phyloP scores from a whole-genome alignment of 1,140 invertebrate genomes.

The Subanguina moxae region DNA sequence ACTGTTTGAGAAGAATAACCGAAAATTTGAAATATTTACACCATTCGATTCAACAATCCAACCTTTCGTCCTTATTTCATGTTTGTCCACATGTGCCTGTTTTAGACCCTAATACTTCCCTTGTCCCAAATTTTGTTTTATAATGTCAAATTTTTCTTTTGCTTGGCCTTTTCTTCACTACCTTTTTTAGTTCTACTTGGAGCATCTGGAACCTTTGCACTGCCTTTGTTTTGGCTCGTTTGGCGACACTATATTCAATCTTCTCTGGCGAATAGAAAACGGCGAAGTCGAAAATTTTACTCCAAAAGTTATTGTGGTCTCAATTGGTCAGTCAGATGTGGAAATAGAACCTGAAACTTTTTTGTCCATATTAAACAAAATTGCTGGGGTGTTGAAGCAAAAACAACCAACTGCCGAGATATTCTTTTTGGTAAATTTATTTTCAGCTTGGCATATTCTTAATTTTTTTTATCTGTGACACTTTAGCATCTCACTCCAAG shows the following conservation, averaged over 20 bases:
- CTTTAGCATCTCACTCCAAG: constrained; percentile 25
- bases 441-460: too few species aligned
- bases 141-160: too few species aligned
- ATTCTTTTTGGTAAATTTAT: constrained; percentile 25
- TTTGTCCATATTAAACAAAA: constrained; percentile 3
- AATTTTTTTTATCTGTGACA: too few species aligned
- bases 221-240: constrained; percentile 62
- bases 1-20: too few species aligned
- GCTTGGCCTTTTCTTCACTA: too few species aligned
- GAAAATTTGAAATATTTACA: too few species aligned
- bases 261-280: constrained; percentile 61
- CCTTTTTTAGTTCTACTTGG: constrained; percentile 58
- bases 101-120: too few species aligned
- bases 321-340: constrained; percentile 22
- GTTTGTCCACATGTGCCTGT: too few species aligned
- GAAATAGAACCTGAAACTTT: constrained; percentile 13
- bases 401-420: constrained; percentile 22
- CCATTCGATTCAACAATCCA: too few species aligned
- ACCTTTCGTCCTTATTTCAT: too few species aligned
- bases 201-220: constrained; percentile 62
- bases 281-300: constrained; percentile 61
- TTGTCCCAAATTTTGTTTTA: too few species aligned
- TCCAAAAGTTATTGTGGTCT: constrained; percentile 58
- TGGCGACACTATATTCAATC: constrained; percentile 61
- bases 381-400: constrained; percentile 1